Evolutionary conservation across 2,888 invertebrate species (phyloP).

Genomic region (Zonitis immaculata): DNA sequence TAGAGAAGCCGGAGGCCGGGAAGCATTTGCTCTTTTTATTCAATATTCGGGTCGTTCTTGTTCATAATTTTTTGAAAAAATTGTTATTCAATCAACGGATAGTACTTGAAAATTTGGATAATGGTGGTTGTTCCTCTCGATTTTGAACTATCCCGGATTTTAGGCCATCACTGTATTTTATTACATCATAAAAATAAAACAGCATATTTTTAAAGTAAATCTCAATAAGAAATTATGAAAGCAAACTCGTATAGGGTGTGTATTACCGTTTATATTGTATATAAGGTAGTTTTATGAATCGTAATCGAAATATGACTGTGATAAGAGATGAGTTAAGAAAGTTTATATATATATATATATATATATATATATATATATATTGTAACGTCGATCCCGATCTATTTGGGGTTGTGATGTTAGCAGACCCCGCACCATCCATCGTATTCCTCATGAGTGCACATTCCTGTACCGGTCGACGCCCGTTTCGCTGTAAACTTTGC

Average conservation of each 20-base stretch:
- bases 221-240: not conserved
- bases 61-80: too few species aligned
- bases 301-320: not conserved
- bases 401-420: slow-evolving; percentile 21
- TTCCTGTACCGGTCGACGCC: slow-evolving; percentile 28
- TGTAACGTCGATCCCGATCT: slow-evolving; percentile 23
- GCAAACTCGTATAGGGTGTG: not conserved
- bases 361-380: slow-evolving; percentile 5
- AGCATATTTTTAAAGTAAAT: not conserved
- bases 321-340: not conserved
- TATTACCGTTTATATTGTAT: too few species aligned
- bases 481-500: slow-evolving; percentile 29
- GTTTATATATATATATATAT: not conserved
- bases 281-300: not conserved
- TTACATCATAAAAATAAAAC: too few species aligned
- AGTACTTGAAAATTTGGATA: too few species aligned
- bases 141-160: too few species aligned
- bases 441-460: slow-evolving; percentile 31
- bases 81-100: too few species aligned
- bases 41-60: too few species aligned
- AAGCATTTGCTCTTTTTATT: too few species aligned
- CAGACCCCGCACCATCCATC: slow-evolving; percentile 26
- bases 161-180: too few species aligned
- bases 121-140: too few species aligned
- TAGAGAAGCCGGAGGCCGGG: too few species aligned